Base-by-base conservation (phyloP, 2,113 vertebrate genomes). In the Scomber japonicus region DNA sequence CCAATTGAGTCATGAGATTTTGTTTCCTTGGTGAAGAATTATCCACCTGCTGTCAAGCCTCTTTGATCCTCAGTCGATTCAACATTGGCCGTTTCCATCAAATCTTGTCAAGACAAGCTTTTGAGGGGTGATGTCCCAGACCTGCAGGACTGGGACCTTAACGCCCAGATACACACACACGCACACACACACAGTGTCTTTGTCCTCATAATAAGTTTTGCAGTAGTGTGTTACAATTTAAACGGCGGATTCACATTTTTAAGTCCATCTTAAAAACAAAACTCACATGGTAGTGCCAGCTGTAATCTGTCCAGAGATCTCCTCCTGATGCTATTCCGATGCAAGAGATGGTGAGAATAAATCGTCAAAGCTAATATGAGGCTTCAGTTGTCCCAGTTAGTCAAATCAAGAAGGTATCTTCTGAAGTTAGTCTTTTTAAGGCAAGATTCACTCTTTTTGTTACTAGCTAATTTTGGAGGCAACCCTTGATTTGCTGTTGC, bases 141-240 rank as follows among this genome's bases (percentile, higher is more conserved):
- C 68, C 85, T 82, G 63, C 83, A 62, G 73, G 82, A 87, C 69
- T 17, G 62, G 79, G 71, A 75, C 70, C 21, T 68, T 83, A 91
- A 90, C 82, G 71, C 51, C 63, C 35, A 11, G 24, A 71, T 49
- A 59, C 67, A 67, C 54, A 69, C 31, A 35, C 31, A 35, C 31
- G 6, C 31, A 35, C 31, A 35, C 31, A 35, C 24, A 27, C 24
- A 27, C 24, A 27, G 35, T 95, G 94, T 94, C 76, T 91, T 91
- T 93, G 93, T 94, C 91, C 89, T 84, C 90, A 87, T 91, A 93
- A 88, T 89, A 87, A 91, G 83, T 93, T 87, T 85, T 88, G 88
- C 71, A 82, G 82, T 77, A 92, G 2, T 64, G 3, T 59, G 45
- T 15, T 31, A 44, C 46, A 68, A 55, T 75, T 72, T 60, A 50